Conservation (phyloP, 2,113 vertebrate species). For the Cavia porcellus region DNA sequence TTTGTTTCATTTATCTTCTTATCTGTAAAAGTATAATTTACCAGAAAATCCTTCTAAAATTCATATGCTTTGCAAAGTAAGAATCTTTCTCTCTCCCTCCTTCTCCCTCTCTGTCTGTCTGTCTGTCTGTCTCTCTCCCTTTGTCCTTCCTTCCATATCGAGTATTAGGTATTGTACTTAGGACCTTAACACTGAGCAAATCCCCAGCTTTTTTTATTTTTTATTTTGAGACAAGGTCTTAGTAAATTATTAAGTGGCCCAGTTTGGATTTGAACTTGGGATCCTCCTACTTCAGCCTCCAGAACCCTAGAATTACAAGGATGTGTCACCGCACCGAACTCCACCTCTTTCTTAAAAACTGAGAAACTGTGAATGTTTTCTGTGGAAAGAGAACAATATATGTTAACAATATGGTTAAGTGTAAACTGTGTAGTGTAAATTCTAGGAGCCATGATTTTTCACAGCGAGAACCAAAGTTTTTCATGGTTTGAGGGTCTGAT, state of each 20-base stretch:
- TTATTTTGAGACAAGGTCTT: neutral
- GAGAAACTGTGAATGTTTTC: neutral
- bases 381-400: neutral
- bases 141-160: neutral
- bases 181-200: neutral
- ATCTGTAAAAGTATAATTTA: neutral
- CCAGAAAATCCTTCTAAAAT: slow-evolving; percentile 15
- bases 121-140: accelerated
- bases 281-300: neutral
- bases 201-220: neutral
- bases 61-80: slow-evolving; percentile 20
- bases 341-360: neutral
- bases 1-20: slow-evolving; percentile 7
- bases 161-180: neutral
- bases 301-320: neutral
- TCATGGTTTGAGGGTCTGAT: neutral
- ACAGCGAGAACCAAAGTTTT: neutral
- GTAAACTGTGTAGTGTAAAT: neutral
- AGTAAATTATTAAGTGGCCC: neutral
- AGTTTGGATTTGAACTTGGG: neutral
- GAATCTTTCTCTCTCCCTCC: neutral
- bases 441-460: neutral
- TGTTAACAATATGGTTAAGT: too few species aligned
- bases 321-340: neutral
- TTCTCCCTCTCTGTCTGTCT: accelerated